A percentile compares a stretch with the other conserved stretches of the same genome.
Conservation (phyloP, 2,113 vertebrate genomes). For the Nettapus auritus region DNA sequence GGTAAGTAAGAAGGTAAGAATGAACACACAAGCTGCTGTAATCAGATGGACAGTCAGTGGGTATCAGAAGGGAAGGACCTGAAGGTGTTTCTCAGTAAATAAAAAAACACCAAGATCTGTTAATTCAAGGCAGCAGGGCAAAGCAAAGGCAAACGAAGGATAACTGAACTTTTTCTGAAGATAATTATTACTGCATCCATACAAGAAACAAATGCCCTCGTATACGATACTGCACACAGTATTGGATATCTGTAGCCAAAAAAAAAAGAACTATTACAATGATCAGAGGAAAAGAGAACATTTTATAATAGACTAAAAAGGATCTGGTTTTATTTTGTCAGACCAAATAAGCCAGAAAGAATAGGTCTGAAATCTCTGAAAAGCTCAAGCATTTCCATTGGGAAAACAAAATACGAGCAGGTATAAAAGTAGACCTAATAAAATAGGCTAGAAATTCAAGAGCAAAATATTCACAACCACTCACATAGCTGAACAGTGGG, state of each 20-base stretch:
- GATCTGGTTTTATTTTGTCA: neutral
- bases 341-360: neutral
- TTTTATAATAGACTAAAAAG: neutral
- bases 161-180: neutral
- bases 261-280: neutral
- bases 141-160: neutral
- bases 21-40: neutral
- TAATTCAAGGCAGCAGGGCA: neutral
- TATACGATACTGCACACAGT: neutral
- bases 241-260: neutral
- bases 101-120: fast-evolving
- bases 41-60: neutral
- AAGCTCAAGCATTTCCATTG: neutral
- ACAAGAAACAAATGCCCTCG: neutral
- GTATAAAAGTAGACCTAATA: neutral
- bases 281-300: neutral
- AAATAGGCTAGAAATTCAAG: constrained; percentile 18
- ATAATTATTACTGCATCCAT: neutral
- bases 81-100: neutral
- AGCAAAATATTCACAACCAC: neutral
- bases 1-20: neutral
- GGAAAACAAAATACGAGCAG: neutral
- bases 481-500: neutral
- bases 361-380: neutral
- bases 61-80: neutral